These are phyloP conservation scores for Lasioglossum pauxillum DNA, from an alignment of 2,888 invertebrate genomes.

Conservation along the genomic window DNA sequence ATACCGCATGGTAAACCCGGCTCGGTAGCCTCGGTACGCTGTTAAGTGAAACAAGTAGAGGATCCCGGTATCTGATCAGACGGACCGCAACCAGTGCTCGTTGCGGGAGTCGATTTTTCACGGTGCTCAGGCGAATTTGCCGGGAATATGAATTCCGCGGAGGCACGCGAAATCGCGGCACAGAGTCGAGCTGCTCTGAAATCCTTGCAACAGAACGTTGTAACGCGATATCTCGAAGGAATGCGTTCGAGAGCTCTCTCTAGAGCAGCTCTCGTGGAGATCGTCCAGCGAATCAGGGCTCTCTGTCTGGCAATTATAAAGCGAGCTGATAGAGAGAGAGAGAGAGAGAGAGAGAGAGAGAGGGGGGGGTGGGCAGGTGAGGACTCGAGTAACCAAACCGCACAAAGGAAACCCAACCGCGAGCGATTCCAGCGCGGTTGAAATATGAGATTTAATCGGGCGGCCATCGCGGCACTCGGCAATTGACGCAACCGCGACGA, in stretches of 20 bases:
- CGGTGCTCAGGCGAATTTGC: background rate
- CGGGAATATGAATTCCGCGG: background rate
- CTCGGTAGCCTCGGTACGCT: background rate
- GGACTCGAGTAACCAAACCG: constrained; percentile 9
- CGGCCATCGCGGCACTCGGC: constrained; percentile 12
- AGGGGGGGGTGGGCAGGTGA: background rate
- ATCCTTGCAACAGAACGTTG: background rate
- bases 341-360: background rate
- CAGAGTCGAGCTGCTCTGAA: background rate
- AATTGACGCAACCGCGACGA: constrained; percentile 28
- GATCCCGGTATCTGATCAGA: background rate
- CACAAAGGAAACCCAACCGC: background rate
- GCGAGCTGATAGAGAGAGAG: background rate
- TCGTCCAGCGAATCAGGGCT: background rate
- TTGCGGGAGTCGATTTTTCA: background rate
- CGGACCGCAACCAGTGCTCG: background rate
- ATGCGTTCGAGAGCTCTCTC: background rate
- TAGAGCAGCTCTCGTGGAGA: background rate
- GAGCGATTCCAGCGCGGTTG: constrained; percentile 5
- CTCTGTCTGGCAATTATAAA: background rate
- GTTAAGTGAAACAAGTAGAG: background rate
- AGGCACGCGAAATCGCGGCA: background rate
- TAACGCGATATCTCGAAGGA: constrained; percentile 16
- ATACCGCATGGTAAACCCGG: background rate
- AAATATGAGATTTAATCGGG: constrained; percentile 40